A percentile compares a stretch with the other conserved stretches of the same genome.
Evolutionary conservation across 2,888 invertebrate species (phyloP).

Genomic region (Catocala sponsa): DNA sequence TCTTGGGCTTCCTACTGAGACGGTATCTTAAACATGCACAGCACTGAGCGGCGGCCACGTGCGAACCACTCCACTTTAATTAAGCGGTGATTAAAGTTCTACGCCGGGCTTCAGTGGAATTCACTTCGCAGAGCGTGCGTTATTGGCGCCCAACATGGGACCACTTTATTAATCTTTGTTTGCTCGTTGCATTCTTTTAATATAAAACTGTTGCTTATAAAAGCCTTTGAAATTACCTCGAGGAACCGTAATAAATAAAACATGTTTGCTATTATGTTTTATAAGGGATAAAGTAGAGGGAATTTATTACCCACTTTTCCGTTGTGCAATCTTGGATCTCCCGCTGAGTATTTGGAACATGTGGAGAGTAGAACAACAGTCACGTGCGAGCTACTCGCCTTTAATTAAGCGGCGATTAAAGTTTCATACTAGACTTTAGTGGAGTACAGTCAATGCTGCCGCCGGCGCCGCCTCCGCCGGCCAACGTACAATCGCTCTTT

Average conservation of each 20-base stretch:
- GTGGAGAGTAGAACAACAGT: slow-evolving; percentile 31
- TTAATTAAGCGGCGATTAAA: slow-evolving; percentile 51
- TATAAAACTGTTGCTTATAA: slow-evolving; percentile 25
- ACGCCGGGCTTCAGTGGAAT: slow-evolving; percentile 57
- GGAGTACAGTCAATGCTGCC: slow-evolving; percentile 23
- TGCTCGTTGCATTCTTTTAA: slow-evolving; percentile 31
- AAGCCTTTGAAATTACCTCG: slow-evolving; percentile 32
- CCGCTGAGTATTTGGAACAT: slow-evolving; percentile 40
- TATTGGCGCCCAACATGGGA: slow-evolving; percentile 59
- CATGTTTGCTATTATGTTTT: slow-evolving; percentile 40
- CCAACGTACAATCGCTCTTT: slow-evolving; percentile 27
- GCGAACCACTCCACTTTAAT: slow-evolving; percentile 71
- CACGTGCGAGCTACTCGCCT: slow-evolving; percentile 39
- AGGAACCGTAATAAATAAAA: slow-evolving; percentile 41
- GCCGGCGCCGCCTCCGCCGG: slow-evolving; percentile 18
- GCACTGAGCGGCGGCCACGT: slow-evolving; percentile 64
- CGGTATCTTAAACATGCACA: slow-evolving; percentile 58
- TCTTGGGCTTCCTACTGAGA: slow-evolving; percentile 43
- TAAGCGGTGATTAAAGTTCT: slow-evolving; percentile 75
- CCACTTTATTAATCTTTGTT: slow-evolving; percentile 48
- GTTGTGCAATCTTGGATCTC: slow-evolving; percentile 40
- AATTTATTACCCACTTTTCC: slow-evolving; percentile 41
- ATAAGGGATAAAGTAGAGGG: slow-evolving; percentile 35
- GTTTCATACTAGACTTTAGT: slow-evolving; percentile 36
- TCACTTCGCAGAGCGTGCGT: slow-evolving; percentile 43